phyloP scores from a whole-genome alignment of 1,140 invertebrate genomes.

The Macrobrachium nipponense region DNA sequence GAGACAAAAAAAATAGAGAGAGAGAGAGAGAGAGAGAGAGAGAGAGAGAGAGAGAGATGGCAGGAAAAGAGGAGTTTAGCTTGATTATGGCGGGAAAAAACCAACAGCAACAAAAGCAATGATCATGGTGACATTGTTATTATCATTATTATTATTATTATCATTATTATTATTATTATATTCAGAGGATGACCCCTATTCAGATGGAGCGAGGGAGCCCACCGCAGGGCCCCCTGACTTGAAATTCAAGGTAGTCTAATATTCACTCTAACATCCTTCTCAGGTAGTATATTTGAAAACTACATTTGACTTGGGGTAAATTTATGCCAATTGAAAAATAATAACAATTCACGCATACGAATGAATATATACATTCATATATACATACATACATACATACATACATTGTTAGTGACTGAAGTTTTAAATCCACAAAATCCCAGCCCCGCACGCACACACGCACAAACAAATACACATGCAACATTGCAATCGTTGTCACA shows the following conservation, averaged over 20 bases:
- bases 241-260: no score
- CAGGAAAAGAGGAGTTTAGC: neutral
- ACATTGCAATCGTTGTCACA: neutral
- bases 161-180: no score
- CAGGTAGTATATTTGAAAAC: no score
- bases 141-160: neutral
- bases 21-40: constrained; percentile 30
- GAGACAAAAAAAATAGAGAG: neutral
- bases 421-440: no score
- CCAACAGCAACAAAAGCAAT: no score
- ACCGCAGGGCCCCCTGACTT: no score
- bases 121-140: neutral
- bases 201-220: no score
- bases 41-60: neutral
- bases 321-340: neutral
- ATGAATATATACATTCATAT: neutral
- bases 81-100: neutral
- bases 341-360: neutral
- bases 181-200: no score
- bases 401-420: neutral
- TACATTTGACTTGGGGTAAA: no score
- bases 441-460: neutral
- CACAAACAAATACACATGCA: neutral
- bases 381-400: constrained; percentile 1
- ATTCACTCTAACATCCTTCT: no score